Evolutionary conservation across 2,113 vertebrate genomes (phyloP).

Genomic region (Circaetus gallicus): DNA sequence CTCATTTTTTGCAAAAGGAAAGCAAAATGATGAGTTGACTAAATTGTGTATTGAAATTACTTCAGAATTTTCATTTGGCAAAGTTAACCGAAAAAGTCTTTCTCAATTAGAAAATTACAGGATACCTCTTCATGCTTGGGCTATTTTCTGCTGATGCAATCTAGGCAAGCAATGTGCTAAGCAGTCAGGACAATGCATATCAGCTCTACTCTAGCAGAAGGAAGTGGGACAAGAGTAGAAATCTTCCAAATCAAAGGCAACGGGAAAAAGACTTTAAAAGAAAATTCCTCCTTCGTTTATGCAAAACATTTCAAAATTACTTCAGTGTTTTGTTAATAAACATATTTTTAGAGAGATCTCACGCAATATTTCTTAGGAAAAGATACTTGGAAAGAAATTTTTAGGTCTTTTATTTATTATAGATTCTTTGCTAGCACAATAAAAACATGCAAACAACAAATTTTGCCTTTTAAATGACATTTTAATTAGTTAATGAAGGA

Average conservation of each 20-base stretch:
- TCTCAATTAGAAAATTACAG: background rate
- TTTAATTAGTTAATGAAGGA: background rate
- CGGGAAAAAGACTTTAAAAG: background rate
- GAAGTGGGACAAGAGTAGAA: background rate
- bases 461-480: background rate
- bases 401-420: background rate
- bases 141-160: slow-evolving; percentile 31
- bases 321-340: background rate
- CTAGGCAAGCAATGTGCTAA: background rate
- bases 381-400: background rate
- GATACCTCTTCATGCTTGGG: background rate
- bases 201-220: background rate
- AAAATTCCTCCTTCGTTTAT: background rate
- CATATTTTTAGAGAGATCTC: background rate
- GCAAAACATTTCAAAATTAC: background rate
- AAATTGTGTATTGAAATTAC: background rate
- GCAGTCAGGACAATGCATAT: background rate
- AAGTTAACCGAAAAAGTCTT: background rate
- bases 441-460: background rate
- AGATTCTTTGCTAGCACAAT: background rate
- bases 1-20: background rate
- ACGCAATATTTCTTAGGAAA: background rate
- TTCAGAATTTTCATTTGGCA: background rate
- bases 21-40: background rate
- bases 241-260: background rate